phyloP scores from a whole-genome alignment of 2,888 invertebrate species.

The Scaptomyza flava region DNA sequence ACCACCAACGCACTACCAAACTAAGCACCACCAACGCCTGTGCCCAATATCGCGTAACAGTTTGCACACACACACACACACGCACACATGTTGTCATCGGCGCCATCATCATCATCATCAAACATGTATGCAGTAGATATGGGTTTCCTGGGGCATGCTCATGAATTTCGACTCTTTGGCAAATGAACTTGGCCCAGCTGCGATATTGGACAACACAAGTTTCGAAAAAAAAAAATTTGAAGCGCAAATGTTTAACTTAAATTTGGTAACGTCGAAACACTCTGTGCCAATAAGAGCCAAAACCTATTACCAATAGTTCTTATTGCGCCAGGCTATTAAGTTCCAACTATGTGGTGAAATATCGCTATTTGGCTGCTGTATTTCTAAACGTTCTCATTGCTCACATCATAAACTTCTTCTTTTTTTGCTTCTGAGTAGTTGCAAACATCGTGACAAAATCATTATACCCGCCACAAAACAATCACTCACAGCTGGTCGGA shows the following conservation, averaged over 20 bases:
- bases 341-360: no score
- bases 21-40: conserved; percentile 14
- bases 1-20: background rate
- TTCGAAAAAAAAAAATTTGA: no score
- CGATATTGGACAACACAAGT: conserved; percentile 8
- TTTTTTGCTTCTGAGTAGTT: no score
- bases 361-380: no score
- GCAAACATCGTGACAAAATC: background rate
- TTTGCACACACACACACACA: conserved; percentile 42
- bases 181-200: conserved; percentile 62
- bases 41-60: conserved; percentile 24
- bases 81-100: conserved; percentile 61
- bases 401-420: no score
- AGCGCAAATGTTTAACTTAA: no score
- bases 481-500: background rate
- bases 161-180: conserved; percentile 63
- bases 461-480: background rate
- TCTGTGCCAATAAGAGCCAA: no score
- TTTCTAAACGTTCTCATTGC: no score
- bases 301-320: no score
- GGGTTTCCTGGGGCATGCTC: conserved; percentile 52
- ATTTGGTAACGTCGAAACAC: no score
- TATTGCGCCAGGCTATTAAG: no score
- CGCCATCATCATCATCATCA: conserved; percentile 26
- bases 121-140: background rate